Conservation (phyloP, 2,888 invertebrate genomes). For the Cataglyphis livida region DNA sequence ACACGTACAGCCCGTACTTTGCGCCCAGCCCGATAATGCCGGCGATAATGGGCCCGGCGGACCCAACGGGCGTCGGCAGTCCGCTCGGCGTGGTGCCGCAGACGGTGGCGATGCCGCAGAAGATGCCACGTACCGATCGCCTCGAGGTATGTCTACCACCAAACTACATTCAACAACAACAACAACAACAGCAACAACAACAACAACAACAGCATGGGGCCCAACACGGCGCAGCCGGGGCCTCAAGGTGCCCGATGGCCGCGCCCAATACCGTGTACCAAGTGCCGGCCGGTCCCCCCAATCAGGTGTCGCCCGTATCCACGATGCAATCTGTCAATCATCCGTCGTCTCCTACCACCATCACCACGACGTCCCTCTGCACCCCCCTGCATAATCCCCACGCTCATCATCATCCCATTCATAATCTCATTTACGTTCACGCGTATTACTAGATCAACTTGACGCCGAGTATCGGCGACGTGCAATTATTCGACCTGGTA, state of each 20-base stretch:
- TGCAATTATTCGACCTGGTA: constrained; percentile 23
- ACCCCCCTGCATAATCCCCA: constrained; percentile 82
- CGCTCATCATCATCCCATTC: constrained; percentile 82
- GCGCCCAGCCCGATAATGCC: constrained; percentile 96
- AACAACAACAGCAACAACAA: constrained; percentile 80
- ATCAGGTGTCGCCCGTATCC: constrained; percentile 85
- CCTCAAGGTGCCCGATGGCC: constrained; percentile 82
- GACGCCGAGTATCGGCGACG: not conserved
- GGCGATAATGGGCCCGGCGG: constrained; percentile 93
- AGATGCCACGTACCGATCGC: constrained; percentile 97
- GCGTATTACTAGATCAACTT: constrained; percentile 80
- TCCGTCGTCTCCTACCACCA: constrained; percentile 82
- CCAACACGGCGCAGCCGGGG: constrained; percentile 81
- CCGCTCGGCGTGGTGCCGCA: constrained; percentile 94
- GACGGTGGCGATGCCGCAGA: constrained; percentile 95
- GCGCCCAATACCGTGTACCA: constrained; percentile 80
- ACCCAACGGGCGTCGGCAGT: constrained; percentile 92
- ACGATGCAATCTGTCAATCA: constrained; percentile 85
- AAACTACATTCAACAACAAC: constrained; percentile 84
- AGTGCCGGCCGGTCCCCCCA: constrained; percentile 84
- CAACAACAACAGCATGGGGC: constrained; percentile 75
- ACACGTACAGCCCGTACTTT: constrained; percentile 96
- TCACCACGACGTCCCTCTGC: constrained; percentile 80
- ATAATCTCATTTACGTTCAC: constrained; percentile 85
- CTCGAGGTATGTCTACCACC: constrained; percentile 93